phyloP scores from a whole-genome alignment of 2,888 invertebrate species.

The Nemotelus nigrinus region DNA sequence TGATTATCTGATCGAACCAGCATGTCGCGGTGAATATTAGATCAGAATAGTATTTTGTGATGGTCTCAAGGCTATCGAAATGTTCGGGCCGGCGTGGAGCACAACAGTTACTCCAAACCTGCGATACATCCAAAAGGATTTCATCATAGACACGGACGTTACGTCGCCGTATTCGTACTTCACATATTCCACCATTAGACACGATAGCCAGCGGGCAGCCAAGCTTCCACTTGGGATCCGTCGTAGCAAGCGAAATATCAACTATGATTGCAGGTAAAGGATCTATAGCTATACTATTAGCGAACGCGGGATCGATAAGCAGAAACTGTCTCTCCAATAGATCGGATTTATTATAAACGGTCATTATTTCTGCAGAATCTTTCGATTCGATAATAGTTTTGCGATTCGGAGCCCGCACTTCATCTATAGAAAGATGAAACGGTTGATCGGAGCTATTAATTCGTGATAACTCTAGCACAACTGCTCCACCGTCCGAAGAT shows the following conservation, averaged over 20 bases:
- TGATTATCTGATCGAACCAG: constrained; percentile 52
- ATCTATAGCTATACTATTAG: constrained; percentile 54
- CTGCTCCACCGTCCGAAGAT: constrained; percentile 5
- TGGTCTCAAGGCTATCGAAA: neutral
- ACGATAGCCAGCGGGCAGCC: constrained; percentile 54
- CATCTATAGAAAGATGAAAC: neutral
- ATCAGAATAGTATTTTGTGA: constrained; percentile 22
- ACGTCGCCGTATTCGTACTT: constrained; percentile 52
- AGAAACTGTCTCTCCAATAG: constrained; percentile 57
- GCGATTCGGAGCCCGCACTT: neutral
- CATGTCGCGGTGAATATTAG: constrained; percentile 56
- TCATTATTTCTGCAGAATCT: neutral
- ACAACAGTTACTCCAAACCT: constrained; percentile 1
- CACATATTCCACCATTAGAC: constrained; percentile 56
- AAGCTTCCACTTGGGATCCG: constrained; percentile 44
- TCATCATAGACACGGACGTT: constrained; percentile 23
- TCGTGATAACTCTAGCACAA: neutral
- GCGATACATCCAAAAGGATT: constrained; percentile 15
- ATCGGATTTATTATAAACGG: constrained; percentile 19
- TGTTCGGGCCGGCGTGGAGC: neutral
- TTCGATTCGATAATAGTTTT: neutral
- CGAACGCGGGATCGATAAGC: constrained; percentile 57
- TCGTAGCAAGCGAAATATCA: constrained; percentile 52
- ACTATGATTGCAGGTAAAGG: constrained; percentile 52
- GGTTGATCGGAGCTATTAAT: neutral